These are phyloP conservation scores for Notocelia uddmanniana DNA, from an alignment of 2,888 invertebrate species.

Conservation along the genomic window DNA sequence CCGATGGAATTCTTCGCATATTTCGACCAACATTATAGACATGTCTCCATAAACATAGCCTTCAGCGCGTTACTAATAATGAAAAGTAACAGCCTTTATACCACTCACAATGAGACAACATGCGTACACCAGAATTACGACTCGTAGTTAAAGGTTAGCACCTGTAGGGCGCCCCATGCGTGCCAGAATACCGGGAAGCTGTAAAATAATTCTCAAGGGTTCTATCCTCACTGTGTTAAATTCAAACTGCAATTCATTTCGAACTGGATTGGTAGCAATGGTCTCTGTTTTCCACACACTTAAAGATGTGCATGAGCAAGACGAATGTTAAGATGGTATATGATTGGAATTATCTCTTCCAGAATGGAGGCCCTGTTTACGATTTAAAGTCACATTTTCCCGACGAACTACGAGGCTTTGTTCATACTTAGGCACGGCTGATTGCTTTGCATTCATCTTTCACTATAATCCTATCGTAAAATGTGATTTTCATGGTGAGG, in stretches of 20 bases:
- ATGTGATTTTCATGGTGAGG: constrained; percentile 47
- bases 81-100: constrained; percentile 61
- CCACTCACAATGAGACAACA: constrained; percentile 58
- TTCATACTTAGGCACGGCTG: constrained; percentile 69
- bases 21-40: constrained; percentile 53
- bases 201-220: constrained; percentile 73
- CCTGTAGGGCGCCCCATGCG: constrained; percentile 60
- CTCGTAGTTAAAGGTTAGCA: constrained; percentile 64
- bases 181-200: constrained; percentile 74
- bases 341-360: neutral
- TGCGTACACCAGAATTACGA: constrained; percentile 58
- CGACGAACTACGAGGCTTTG: constrained; percentile 80
- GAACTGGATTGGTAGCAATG: neutral
- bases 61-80: constrained; percentile 66
- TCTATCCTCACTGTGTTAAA: neutral
- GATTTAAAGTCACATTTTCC: constrained; percentile 81
- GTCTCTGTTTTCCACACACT: neutral
- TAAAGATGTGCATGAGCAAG: neutral
- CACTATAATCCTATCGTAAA: constrained; percentile 81
- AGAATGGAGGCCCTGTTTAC: constrained; percentile 59
- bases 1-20: constrained; percentile 35
- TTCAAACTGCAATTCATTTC: neutral
- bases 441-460: constrained; percentile 80
- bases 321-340: neutral
- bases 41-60: constrained; percentile 65